Conservation (phyloP, 2,888 invertebrate species). For the Alviniconcha strummeri region DNA sequence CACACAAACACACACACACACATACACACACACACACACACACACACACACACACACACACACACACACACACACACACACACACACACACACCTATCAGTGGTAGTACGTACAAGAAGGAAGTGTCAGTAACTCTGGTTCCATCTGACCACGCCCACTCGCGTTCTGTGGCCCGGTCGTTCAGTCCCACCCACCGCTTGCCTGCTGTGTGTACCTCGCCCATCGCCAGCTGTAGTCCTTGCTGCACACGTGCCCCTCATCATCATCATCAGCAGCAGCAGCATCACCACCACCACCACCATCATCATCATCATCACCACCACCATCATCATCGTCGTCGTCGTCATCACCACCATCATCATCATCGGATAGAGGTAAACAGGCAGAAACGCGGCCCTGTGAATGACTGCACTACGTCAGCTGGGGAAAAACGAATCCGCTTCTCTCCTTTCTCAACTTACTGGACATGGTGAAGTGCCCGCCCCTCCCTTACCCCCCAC, state of each 20-base stretch:
- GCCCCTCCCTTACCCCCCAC: no score
- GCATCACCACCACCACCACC: no score
- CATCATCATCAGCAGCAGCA: no score
- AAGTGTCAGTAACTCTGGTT: neutral
- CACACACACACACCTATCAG: no score
- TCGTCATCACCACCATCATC: neutral
- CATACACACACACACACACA: neutral
- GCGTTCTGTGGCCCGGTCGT: conserved; percentile 11
- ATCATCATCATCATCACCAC: neutral
- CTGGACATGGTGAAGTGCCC: no score
- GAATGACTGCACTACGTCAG: no score
- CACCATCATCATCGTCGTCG: neutral
- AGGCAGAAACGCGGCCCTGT: neutral
- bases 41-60: neutral
- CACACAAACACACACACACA: no score
- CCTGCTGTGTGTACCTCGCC: neutral
- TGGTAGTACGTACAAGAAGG: conserved; percentile 1
- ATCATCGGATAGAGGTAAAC: neutral
- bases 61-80: conserved; percentile 2
- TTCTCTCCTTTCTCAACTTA: no score
- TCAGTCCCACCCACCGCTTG: conserved; percentile 23
- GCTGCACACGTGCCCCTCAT: neutral
- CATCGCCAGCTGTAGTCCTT: neutral
- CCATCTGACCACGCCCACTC: conserved; percentile 5
- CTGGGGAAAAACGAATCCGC: no score